These are phyloP conservation scores for Craterocephalus amniculus DNA, from an alignment of 2,797 vertebrate species.

Conservation along the genomic window DNA sequence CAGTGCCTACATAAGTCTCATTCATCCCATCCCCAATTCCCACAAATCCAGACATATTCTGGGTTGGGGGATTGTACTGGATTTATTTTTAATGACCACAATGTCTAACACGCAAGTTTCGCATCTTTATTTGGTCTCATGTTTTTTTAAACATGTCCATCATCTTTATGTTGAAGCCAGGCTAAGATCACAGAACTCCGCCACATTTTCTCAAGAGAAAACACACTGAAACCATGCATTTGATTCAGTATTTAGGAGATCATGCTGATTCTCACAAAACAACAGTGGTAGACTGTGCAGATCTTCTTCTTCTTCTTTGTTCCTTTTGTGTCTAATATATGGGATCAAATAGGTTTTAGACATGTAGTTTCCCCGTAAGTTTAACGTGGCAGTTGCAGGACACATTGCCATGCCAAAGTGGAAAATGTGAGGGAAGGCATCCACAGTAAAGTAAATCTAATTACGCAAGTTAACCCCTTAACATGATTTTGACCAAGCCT, in stretches of 20 bases:
- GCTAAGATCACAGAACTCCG: not conserved
- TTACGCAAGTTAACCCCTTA: not conserved
- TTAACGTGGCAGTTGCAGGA: not conserved
- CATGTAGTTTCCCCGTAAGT: not conserved
- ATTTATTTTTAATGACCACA: conserved; percentile 14
- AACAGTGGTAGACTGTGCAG: too few species aligned
- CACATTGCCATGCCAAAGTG: not conserved
- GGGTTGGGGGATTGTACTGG: not conserved
- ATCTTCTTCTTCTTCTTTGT: too few species aligned
- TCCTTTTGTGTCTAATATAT: too few species aligned
- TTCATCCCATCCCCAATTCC: not conserved
- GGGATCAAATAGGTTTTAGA: not conserved
- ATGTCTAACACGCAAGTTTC: not conserved
- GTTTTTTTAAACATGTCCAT: not conserved
- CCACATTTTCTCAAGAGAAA: not conserved
- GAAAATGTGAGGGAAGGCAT: not conserved
- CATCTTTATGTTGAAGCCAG: not conserved
- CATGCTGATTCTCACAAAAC: too few species aligned
- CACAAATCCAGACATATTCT: conserved; percentile 9
- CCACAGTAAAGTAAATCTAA: not conserved
- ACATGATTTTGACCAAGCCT: not conserved
- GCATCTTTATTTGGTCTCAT: conserved; percentile 11
- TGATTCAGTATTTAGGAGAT: too few species aligned
- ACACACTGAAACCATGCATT: not conserved
- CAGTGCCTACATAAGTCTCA: conserved; percentile 5